Conservation (phyloP, 1,140 invertebrate genomes). For the Orchestia grillus region DNA sequence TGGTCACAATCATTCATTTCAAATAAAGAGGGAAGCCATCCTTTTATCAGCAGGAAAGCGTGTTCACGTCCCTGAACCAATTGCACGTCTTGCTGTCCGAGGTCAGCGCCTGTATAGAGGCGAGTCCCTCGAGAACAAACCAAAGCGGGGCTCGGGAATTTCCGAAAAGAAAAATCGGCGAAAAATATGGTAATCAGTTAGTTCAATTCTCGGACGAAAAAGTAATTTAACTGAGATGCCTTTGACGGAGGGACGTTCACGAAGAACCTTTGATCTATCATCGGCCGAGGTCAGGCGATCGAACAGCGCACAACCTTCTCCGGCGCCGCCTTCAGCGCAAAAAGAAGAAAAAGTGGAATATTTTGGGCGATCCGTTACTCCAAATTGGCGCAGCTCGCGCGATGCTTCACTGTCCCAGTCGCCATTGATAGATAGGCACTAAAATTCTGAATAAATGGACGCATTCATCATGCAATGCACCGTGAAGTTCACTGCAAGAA, state of each 20-base stretch:
- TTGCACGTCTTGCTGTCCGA: too few relatives aligned
- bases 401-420: not conserved
- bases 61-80: too few relatives aligned
- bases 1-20: too few relatives aligned
- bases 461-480: not conserved
- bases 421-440: not conserved
- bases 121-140: too few relatives aligned
- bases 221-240: not conserved
- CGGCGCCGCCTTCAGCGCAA: not conserved
- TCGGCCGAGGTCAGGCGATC: not conserved
- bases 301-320: not conserved
- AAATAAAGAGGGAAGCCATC: too few relatives aligned
- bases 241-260: not conserved
- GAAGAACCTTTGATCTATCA: not conserved
- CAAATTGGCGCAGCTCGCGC: not conserved
- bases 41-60: too few relatives aligned
- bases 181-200: not conserved
- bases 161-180: too few relatives aligned
- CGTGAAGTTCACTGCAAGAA: not conserved
- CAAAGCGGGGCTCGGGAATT: too few relatives aligned
- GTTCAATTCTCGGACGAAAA: not conserved
- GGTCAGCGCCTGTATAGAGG: too few relatives aligned
- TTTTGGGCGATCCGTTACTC: not conserved
- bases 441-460: not conserved
- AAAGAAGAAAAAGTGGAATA: not conserved